Evolutionary conservation across 2,797 vertebrate species (phyloP).

Genomic region (Denticeps clupeoides): DNA sequence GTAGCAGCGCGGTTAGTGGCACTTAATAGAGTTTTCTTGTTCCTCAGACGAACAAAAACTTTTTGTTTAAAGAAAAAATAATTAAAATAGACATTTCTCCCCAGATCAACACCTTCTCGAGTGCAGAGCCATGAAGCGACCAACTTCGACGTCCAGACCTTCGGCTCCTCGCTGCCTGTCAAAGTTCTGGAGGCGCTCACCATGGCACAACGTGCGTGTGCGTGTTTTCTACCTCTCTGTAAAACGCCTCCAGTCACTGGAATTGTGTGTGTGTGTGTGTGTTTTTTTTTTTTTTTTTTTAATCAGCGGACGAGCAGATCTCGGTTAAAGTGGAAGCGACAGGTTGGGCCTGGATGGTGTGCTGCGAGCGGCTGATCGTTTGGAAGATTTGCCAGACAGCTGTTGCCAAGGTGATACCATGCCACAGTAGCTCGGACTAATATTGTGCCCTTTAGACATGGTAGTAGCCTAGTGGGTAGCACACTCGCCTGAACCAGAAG

Average conservation of each 20-base stretch:
- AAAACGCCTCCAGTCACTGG: not conserved
- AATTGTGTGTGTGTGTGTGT: too few species aligned
- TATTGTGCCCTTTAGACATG: too few species aligned
- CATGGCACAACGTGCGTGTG: conserved; percentile 64
- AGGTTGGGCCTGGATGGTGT: conserved; percentile 91
- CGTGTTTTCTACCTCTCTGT: not conserved
- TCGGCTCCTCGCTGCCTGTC: conserved; percentile 85
- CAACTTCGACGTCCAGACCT: conserved; percentile 80
- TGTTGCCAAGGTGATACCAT: conserved; percentile 85
- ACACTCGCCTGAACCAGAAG: too few species aligned
- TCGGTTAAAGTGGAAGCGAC: conserved; percentile 74
- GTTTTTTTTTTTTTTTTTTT: not conserved
- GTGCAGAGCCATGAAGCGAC: conserved; percentile 67
- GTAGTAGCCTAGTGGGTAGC: too few species aligned
- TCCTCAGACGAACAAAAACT: not conserved
- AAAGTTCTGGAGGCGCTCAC: conserved; percentile 91
- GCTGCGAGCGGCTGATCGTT: conserved; percentile 76
- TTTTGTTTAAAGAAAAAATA: not conserved
- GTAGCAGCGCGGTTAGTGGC: conserved; percentile 42
- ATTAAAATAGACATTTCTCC: not conserved
- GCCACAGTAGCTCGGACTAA: too few species aligned
- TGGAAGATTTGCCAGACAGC: conserved; percentile 87
- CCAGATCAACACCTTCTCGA: conserved; percentile 75
- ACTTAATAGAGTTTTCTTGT: not conserved
- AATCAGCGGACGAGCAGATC: conserved; percentile 67